Conservation (phyloP, 2,113 vertebrate genomes). For the Epinephelus lanceolatus region DNA sequence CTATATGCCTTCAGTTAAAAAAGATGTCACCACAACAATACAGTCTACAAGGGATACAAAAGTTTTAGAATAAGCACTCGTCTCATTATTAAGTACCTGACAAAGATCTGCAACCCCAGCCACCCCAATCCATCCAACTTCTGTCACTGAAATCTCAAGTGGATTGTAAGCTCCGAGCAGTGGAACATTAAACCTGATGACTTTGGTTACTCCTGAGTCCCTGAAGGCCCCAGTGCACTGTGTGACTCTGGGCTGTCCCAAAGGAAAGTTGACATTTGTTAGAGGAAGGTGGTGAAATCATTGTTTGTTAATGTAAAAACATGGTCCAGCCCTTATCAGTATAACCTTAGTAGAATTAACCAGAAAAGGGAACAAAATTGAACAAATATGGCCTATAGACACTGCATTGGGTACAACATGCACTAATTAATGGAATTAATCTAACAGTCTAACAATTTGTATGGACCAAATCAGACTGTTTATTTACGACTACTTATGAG, state of each 20-base stretch:
- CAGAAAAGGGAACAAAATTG: neutral
- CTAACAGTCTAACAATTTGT: too few relatives aligned
- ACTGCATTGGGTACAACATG: neutral
- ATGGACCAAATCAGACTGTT: too few relatives aligned
- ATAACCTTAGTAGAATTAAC: neutral
- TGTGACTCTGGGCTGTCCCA: slow-evolving; percentile 6
- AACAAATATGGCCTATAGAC: neutral
- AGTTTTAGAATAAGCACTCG: slow-evolving; percentile 39
- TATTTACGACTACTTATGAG: too few relatives aligned
- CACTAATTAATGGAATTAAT: neutral
- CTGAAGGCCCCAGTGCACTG: neutral
- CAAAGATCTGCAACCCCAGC: slow-evolving; percentile 24
- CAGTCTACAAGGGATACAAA: slow-evolving; percentile 12
- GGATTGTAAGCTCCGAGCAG: neutral
- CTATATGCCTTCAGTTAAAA: slow-evolving; percentile 9
- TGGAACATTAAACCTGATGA: slow-evolving; percentile 25
- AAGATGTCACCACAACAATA: slow-evolving; percentile 27
- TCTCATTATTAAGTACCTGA: slow-evolving; percentile 39
- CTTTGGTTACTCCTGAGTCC: slow-evolving; percentile 10
- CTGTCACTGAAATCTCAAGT: slow-evolving; percentile 7
- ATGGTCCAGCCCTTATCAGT: neutral
- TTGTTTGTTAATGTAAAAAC: neutral
- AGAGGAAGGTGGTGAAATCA: neutral
- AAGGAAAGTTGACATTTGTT: neutral
- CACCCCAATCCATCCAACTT: slow-evolving; percentile 15